A percentile compares a stretch with the other conserved stretches of the same genome.
phyloP scores from a whole-genome alignment of 37 sponge, comb jelly and placozoan species.

The Halichondria panicea region DNA sequence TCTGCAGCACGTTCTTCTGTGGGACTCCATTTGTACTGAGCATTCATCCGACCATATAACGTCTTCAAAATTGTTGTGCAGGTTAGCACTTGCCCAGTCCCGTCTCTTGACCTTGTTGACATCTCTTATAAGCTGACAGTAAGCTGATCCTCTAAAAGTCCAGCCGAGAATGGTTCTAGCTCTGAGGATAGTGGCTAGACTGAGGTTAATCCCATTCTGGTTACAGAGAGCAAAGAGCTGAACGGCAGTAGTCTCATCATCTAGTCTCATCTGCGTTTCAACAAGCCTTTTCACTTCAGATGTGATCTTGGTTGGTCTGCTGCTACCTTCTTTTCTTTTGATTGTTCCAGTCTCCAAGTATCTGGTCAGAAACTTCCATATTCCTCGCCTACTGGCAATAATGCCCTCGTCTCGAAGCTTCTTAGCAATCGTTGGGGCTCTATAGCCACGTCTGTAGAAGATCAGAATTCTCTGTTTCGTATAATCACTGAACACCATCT shows the following conservation, averaged over 20 bases:
- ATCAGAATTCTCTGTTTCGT: too few relatives aligned
- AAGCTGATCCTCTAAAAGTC: conserved; percentile 38
- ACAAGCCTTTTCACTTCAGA: conserved; percentile 13
- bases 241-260: conserved; percentile 35
- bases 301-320: conserved; percentile 20
- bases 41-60: conserved; percentile 28
- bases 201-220: background rate
- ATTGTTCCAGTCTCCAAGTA: too few relatives aligned
- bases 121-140: conserved; percentile 41
- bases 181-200: conserved; percentile 16
- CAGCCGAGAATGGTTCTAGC: conserved; percentile 27
- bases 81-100: conserved; percentile 17
- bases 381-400: too few relatives aligned
- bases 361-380: too few relatives aligned
- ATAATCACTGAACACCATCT: too few relatives aligned
- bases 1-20: conserved; percentile 41
- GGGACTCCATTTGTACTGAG: conserved; percentile 33
- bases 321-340: conserved; percentile 22
- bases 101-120: conserved; percentile 31
- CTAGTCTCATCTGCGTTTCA: conserved; percentile 11
- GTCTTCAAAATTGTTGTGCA: conserved; percentile 11
- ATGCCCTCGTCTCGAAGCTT: too few relatives aligned
- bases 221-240: conserved; percentile 13
- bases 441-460: too few relatives aligned
- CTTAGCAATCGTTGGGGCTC: too few relatives aligned